Evolutionary conservation across 92 coral and sea anemone species (phyloP).

Genomic region (Palythoa grandiflora): DNA sequence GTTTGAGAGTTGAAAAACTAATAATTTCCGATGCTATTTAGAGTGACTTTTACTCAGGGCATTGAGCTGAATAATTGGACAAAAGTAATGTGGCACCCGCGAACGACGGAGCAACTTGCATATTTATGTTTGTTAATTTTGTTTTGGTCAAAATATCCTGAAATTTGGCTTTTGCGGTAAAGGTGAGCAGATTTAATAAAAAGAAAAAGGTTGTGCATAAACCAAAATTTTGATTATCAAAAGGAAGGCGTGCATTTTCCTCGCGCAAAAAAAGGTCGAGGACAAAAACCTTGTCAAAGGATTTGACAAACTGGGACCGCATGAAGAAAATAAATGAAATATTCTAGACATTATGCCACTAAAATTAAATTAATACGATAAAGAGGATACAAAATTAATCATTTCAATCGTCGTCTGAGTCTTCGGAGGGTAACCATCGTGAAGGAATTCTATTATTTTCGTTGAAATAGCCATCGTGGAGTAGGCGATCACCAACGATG

Average conservation of each 20-base stretch:
- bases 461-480: background rate
- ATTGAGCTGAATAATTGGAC: constrained; percentile 11
- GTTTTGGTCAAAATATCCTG: background rate
- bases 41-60: constrained; percentile 18
- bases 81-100: background rate
- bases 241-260: constrained; percentile 27
- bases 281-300: background rate
- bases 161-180: constrained; percentile 2
- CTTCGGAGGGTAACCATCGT: background rate
- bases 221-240: constrained; percentile 12
- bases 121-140: constrained; percentile 5
- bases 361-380: too few species aligned
- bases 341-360: too few species aligned
- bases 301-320: background rate
- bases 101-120: background rate
- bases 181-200: background rate
- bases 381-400: too few species aligned
- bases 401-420: too few species aligned
- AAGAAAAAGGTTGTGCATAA: background rate
- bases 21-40: background rate
- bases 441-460: background rate
- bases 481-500: background rate
- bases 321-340: too few species aligned
- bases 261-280: constrained; percentile 14
- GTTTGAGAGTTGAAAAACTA: background rate